Evolutionary conservation across 2,888 invertebrate species (phyloP).

Genomic region (Idaea straminata): DNA sequence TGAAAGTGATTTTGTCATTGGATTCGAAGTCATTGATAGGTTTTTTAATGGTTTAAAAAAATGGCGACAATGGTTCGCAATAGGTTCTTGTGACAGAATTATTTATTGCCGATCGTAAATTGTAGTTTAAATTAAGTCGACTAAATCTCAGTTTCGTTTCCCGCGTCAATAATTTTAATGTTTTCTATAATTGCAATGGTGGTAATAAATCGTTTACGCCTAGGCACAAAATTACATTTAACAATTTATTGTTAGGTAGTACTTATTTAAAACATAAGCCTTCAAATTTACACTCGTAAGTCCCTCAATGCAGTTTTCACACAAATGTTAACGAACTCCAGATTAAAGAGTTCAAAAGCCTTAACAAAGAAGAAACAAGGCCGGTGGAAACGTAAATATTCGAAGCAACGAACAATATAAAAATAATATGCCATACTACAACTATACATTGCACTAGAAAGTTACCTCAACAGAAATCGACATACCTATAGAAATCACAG

Average conservation of each 20-base stretch:
- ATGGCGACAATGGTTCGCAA: constrained; percentile 69
- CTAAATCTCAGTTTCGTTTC: constrained; percentile 61
- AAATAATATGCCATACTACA: not conserved
- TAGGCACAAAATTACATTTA: not conserved
- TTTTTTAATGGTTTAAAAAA: constrained; percentile 77
- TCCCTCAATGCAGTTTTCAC: not conserved
- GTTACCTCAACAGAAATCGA: constrained; percentile 32
- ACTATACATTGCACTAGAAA: constrained; percentile 5
- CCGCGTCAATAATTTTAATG: constrained; percentile 58
- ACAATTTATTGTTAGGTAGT: constrained; percentile 24
- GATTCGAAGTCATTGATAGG: constrained; percentile 71
- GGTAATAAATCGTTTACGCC: constrained; percentile 59
- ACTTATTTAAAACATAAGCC: not conserved
- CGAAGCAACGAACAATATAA: not conserved
- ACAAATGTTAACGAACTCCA: constrained; percentile 8
- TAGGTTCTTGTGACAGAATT: constrained; percentile 58
- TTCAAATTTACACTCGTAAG: not conserved
- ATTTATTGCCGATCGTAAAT: constrained; percentile 76
- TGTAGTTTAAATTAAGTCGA: constrained; percentile 72
- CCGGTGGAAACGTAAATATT: not conserved
- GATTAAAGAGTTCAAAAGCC: constrained; percentile 12
- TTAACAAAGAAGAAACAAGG: constrained; percentile 8
- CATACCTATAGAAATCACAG: not conserved
- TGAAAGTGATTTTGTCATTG: constrained; percentile 65
- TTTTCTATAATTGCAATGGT: constrained; percentile 65